Evolutionary conservation across 2,888 invertebrate genomes (phyloP).

Genomic region (Allolobophora icterica): DNA sequence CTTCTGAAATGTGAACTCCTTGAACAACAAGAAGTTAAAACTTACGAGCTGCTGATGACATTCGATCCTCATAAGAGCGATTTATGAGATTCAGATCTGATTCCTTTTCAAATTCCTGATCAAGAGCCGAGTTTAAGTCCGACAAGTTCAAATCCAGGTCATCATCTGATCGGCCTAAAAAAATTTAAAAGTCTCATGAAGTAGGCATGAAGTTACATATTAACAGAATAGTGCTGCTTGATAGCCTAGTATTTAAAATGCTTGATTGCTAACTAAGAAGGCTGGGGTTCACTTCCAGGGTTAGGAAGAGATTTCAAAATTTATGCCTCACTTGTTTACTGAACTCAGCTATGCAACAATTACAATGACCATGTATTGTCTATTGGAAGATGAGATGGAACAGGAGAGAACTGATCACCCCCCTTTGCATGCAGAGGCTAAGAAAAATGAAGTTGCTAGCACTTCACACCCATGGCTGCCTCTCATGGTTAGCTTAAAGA

Average conservation of each 20-base stretch:
- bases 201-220: neutral
- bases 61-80: neutral
- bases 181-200: neutral
- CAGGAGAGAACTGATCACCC: too few relatives aligned
- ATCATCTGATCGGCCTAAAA: slow-evolving; percentile 15
- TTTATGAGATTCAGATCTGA: neutral
- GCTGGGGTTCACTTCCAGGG: neutral
- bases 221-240: neutral
- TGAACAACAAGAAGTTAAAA: neutral
- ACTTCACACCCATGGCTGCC: too few relatives aligned
- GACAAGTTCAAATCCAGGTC: slow-evolving; percentile 25
- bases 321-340: neutral
- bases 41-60: slow-evolving; percentile 9
- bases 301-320: neutral
- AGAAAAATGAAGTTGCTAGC: too few relatives aligned
- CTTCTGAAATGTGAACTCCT: neutral
- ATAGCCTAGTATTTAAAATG: neutral
- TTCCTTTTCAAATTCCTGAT: slow-evolving; percentile 14
- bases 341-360: too few relatives aligned
- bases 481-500: too few relatives aligned
- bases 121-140: slow-evolving; percentile 13
- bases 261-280: neutral
- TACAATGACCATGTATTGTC: too few relatives aligned
- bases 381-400: too few relatives aligned
- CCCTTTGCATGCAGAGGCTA: too few relatives aligned